Evolutionary conservation across 2,797 vertebrate species (phyloP).

Genomic region (Macropodus opercularis): DNA sequence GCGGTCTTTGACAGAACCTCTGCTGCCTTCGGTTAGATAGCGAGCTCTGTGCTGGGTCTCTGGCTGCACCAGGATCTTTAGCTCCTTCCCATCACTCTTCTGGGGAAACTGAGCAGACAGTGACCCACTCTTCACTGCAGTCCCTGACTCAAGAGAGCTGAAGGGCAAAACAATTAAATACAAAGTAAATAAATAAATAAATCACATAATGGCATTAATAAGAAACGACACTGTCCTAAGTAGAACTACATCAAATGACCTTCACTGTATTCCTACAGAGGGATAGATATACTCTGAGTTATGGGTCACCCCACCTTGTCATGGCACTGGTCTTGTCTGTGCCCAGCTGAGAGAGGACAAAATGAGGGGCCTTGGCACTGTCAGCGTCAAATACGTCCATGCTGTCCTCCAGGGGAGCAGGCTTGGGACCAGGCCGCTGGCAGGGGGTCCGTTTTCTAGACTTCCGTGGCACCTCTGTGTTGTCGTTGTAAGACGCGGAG

Average conservation of each 20-base stretch:
- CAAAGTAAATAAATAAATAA: neutral
- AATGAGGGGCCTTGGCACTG: conserved; percentile 99
- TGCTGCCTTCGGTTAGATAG: conserved; percentile 97
- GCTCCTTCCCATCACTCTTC: conserved; percentile 94
- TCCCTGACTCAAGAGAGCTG: conserved; percentile 78
- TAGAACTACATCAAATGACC: conserved; percentile 15
- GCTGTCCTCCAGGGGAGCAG: conserved; percentile 91
- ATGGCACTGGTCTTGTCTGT: conserved; percentile 94
- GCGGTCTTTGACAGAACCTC: conserved; percentile 97
- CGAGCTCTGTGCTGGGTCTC: conserved; percentile 98
- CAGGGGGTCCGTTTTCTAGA: conserved; percentile 97
- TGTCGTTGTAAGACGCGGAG: conserved; percentile 97
- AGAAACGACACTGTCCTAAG: conserved; percentile 20
- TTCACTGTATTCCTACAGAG: conserved; percentile 16
- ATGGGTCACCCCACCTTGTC: conserved; percentile 76
- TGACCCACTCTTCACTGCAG: conserved; percentile 86
- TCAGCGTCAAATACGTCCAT: conserved; percentile 99
- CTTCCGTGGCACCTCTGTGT: conserved; percentile 98
- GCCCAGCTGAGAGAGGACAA: conserved; percentile 97
- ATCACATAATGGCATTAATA: conserved; percentile 17
- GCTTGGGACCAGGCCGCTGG: conserved; percentile 95
- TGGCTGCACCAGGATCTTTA: conserved; percentile 97
- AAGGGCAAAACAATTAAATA: conserved; percentile 38
- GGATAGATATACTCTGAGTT: neutral
- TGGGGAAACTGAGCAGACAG: conserved; percentile 92